A percentile compares a stretch with the other conserved stretches of the same genome.
Evolutionary conservation across 1,140 invertebrate species (phyloP).

Genomic region (Parasteatoda tepidariorum): DNA sequence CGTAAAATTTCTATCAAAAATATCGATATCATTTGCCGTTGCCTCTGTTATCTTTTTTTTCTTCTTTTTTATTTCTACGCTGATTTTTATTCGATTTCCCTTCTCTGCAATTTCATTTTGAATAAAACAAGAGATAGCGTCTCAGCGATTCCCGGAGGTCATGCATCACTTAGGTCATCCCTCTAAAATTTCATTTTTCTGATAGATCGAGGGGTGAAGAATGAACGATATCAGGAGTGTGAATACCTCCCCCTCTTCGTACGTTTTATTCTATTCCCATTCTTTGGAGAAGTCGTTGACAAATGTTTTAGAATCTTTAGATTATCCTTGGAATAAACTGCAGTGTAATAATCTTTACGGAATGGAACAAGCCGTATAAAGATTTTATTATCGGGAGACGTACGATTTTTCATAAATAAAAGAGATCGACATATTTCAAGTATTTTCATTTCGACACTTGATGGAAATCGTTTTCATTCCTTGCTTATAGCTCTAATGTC

Average conservation of each 20-base stretch:
- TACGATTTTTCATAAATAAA: background rate
- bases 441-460: too few relatives aligned
- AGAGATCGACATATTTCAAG: background rate
- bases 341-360: background rate
- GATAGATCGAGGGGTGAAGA: background rate
- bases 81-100: background rate
- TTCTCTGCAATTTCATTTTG: background rate
- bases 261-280: background rate
- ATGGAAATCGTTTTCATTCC: too few relatives aligned
- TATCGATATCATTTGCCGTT: too few relatives aligned
- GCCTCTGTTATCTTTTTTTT: background rate
- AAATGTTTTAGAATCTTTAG: background rate
- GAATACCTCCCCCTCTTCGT: background rate
- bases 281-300: background rate
- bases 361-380: conserved; percentile 2
- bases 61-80: background rate
- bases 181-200: background rate
- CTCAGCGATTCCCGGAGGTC: background rate
- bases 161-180: background rate
- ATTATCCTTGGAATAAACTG: conserved; percentile 1
- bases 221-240: background rate
- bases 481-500: background rate
- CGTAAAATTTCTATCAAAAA: too few relatives aligned
- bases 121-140: background rate
- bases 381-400: background rate